Evolutionary conservation across 2,888 invertebrate genomes (phyloP).

Genomic region (Ramazzottius varieornatus): DNA sequence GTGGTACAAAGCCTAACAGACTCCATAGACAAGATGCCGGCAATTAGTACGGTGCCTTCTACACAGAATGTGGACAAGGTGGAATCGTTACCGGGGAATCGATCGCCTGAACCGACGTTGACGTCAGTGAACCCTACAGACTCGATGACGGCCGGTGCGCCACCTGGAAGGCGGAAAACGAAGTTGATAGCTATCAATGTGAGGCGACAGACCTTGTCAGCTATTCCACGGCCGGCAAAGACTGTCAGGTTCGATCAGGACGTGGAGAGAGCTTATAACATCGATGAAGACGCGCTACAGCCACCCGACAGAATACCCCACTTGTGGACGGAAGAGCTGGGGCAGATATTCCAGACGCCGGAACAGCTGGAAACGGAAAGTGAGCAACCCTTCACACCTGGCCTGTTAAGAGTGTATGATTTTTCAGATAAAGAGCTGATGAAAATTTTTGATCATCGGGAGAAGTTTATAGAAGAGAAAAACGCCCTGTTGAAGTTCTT

Average conservation of each 20-base stretch:
- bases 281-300: neutral
- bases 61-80: neutral
- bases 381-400: neutral
- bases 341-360: neutral
- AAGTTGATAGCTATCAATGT: neutral
- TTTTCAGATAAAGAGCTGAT: neutral
- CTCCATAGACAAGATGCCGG: neutral
- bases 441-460: neutral
- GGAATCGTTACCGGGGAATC: neutral
- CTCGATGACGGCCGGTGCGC: neutral
- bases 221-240: neutral
- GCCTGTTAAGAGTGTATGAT: neutral
- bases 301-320: neutral
- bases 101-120: neutral
- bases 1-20: neutral
- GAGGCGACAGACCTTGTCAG: neutral
- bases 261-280: neutral
- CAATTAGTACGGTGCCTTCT: too few relatives aligned
- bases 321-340: neutral
- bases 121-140: neutral
- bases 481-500: neutral
- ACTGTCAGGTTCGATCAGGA: neutral
- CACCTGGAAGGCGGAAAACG: neutral
- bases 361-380: neutral
- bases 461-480: neutral